Evolutionary conservation across 2,113 vertebrate species (phyloP).

Genomic region (Catagonus wagneri): DNA sequence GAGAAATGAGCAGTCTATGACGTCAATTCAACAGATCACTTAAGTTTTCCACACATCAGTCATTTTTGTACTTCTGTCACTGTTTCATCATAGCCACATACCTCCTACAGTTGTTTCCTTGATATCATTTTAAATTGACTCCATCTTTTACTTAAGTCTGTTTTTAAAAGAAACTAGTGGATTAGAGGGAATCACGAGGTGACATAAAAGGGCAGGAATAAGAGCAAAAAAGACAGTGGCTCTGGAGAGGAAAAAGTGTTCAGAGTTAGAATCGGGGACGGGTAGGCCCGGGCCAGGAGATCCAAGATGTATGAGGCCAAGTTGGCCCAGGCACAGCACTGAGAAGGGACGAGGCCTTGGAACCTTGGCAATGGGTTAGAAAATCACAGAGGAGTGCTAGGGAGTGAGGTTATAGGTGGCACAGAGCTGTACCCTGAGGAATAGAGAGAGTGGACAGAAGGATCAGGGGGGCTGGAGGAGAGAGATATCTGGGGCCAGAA

Average conservation of each 20-base stretch:
- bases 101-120: slow-evolving; percentile 3
- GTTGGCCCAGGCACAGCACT: not conserved
- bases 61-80: slow-evolving; percentile 6
- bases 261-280: not conserved
- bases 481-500: not conserved
- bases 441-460: not conserved
- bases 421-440: not conserved
- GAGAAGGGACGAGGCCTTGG: not conserved
- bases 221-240: not conserved
- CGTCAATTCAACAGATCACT: slow-evolving; percentile 26
- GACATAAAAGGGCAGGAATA: not conserved
- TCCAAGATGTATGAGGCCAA: not conserved
- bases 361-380: not conserved
- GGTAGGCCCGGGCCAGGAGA: not conserved
- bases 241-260: not conserved
- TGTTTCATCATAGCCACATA: not conserved
- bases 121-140: not conserved
- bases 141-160: slow-evolving; percentile 33
- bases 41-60: slow-evolving; percentile 19
- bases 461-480: not conserved
- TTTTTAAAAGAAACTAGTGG: slow-evolving; percentile 33
- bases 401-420: not conserved
- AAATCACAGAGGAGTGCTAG: not conserved
- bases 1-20: not conserved
- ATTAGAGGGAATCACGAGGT: not conserved